These are phyloP conservation scores for Antheraea mylitta DNA, from an alignment of 1,140 invertebrate species.

Conservation along the genomic window DNA sequence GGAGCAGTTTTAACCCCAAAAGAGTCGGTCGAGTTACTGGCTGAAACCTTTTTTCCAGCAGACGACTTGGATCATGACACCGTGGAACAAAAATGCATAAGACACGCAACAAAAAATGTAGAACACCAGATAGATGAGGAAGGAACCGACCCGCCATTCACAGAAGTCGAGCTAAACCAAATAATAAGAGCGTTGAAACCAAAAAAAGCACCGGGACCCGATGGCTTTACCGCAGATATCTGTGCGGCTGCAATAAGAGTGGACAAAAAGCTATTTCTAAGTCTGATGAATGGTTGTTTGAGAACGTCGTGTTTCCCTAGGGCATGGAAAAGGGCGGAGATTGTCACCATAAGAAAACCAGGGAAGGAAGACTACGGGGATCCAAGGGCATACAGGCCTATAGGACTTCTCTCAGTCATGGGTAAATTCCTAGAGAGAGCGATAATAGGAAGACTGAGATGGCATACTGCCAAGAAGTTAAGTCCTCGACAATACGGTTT, in stretches of 20 bases:
- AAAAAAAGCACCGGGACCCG: constrained; percentile 33
- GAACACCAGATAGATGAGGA: neutral
- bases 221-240: constrained; percentile 25
- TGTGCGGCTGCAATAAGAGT: constrained; percentile 2
- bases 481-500: no score
- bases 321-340: constrained; percentile 16
- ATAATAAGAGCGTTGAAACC: constrained; percentile 15
- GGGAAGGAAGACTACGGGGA: no score
- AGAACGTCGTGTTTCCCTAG: constrained; percentile 12
- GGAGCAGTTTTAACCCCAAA: no score
- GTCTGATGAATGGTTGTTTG: constrained; percentile 27
- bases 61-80: no score
- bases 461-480: no score
- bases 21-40: no score
- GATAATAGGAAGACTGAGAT: no score
- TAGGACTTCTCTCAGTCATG: constrained; percentile 13
- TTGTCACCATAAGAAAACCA: no score
- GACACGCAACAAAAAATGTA: no score
- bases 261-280: neutral
- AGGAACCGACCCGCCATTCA: constrained; percentile 19
- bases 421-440: constrained; percentile 16
- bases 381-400: no score
- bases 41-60: no score
- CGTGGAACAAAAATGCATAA: no score
- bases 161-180: constrained; percentile 17